Evolutionary conservation across 2,113 vertebrate genomes (phyloP).

Genomic region (cattle (Bos taurus)): ARS-UCD2.0 NC_037330.1:25075001-25075500

Average conservation of each 20-base stretch:
- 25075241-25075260: background rate
- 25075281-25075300: background rate
- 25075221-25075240: background rate
- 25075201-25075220: background rate
- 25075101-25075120: background rate
- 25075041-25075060: rapidly evolving
- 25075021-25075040: background rate
- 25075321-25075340: background rate
- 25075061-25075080: rapidly evolving
- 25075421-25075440: background rate
- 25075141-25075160: background rate
- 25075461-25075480: background rate
- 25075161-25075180: background rate
- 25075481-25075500: background rate
- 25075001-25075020: background rate
- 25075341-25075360: background rate
- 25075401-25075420: background rate
- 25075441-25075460: background rate
- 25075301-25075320: background rate
- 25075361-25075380: background rate
- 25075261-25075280: background rate
- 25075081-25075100: background rate
- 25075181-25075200: background rate
- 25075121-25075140: background rate
- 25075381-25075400: background rate